Evolutionary conservation across 2,888 invertebrate species (phyloP).

Genomic region (Papilio protenor): DNA sequence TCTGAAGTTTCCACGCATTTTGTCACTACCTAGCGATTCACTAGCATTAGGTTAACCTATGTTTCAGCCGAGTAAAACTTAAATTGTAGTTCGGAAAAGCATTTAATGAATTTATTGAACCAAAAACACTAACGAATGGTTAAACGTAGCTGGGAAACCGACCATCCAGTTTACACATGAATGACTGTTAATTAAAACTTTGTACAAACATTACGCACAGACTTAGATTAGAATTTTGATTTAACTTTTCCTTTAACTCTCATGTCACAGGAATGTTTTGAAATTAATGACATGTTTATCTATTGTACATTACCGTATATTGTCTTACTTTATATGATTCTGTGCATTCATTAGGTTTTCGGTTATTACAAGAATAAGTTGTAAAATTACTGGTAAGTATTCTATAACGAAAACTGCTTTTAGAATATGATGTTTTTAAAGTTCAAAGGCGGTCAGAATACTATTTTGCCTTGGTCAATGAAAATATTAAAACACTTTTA

Average conservation of each 20-base stretch:
- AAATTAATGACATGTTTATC: background rate
- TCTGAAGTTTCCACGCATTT: too few species aligned
- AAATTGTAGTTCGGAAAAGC: too few species aligned
- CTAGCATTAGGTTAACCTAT: too few species aligned
- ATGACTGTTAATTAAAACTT: conserved; percentile 2
- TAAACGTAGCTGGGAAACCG: too few species aligned
- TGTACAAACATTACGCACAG: background rate
- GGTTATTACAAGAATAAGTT: background rate
- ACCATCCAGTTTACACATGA: too few species aligned
- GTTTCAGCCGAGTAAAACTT: too few species aligned
- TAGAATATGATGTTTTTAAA: background rate
- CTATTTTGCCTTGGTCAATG: background rate
- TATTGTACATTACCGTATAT: background rate
- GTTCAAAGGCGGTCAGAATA: too few species aligned
- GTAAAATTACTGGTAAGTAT: background rate
- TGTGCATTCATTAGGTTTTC: background rate
- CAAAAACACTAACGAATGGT: too few species aligned
- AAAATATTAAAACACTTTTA: background rate
- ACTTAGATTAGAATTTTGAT: background rate
- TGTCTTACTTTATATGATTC: background rate
- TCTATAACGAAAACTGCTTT: too few species aligned
- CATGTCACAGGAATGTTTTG: background rate
- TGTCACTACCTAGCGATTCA: too few species aligned
- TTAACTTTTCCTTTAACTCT: background rate
- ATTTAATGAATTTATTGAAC: too few species aligned